Evolutionary conservation across 1,140 invertebrate species (phyloP).

Genomic region (Olivierus martensii): DNA sequence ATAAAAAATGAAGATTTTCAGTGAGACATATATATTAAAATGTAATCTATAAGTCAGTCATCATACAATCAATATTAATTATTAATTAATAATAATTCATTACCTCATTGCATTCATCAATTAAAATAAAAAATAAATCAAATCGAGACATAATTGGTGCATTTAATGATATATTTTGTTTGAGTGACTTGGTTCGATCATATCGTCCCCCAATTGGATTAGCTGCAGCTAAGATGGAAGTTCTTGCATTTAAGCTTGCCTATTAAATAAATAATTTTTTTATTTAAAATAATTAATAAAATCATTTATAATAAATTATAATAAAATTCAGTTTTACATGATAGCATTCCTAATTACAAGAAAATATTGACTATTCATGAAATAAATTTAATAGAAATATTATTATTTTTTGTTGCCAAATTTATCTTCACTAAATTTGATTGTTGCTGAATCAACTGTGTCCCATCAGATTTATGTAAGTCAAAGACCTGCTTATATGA

Average conservation of each 20-base stretch:
- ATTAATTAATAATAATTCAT: slow-evolving; percentile 8
- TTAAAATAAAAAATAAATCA: slow-evolving; percentile 95
- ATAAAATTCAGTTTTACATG: background rate
- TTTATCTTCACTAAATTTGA: too few species aligned
- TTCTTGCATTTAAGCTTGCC: slow-evolving; percentile 90
- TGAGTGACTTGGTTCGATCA: slow-evolving; percentile 82
- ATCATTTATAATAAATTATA: background rate
- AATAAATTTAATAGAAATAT: too few species aligned
- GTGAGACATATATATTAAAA: too few species aligned
- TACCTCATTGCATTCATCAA: slow-evolving; percentile 90
- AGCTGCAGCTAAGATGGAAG: slow-evolving; percentile 94
- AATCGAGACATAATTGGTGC: slow-evolving; percentile 99
- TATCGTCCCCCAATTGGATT: slow-evolving; percentile 95
- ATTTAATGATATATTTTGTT: slow-evolving; percentile 84
- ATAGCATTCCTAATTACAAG: background rate
- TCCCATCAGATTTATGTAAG: too few species aligned
- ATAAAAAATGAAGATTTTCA: too few species aligned
- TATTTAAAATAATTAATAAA: background rate
- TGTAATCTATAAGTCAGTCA: too few species aligned
- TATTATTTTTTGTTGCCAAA: too few species aligned
- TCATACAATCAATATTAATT: too few species aligned
- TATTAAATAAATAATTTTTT: slow-evolving; percentile 10
- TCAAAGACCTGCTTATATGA: too few species aligned
- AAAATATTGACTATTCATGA: too few species aligned
- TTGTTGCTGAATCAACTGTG: too few species aligned